Evolutionary conservation across 2,113 vertebrate species (phyloP).

Genomic region (Chamaea fasciata): DNA sequence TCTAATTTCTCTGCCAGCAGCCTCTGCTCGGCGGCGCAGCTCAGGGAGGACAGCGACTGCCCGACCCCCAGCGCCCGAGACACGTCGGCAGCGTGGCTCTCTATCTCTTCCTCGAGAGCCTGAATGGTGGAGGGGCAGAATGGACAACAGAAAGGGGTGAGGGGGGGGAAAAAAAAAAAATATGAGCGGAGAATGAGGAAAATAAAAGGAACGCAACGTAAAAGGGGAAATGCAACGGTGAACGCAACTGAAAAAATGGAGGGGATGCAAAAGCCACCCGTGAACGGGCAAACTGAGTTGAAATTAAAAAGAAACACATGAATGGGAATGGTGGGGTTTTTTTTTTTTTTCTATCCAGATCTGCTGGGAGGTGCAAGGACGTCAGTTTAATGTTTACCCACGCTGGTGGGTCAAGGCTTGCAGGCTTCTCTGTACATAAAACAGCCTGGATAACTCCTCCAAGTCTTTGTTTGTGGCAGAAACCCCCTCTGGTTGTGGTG

Average conservation of each 20-base stretch:
- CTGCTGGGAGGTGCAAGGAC: neutral
- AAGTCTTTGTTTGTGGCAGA: neutral
- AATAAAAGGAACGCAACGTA: neutral
- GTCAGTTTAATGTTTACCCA: neutral
- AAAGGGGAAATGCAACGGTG: neutral
- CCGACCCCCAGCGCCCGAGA: constrained; percentile 79
- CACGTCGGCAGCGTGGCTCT: constrained; percentile 77
- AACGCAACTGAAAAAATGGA: constrained; percentile 40
- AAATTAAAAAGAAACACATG: neutral
- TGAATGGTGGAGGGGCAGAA: constrained; percentile 76
- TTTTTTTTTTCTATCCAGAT: neutral
- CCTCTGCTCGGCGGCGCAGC: constrained; percentile 78
- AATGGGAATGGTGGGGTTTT: neutral
- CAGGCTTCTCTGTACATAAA: neutral
- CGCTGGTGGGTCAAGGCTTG: neutral
- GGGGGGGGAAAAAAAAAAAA: neutral
- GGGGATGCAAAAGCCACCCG: neutral
- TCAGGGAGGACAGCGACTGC: constrained; percentile 84
- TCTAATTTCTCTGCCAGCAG: constrained; percentile 85
- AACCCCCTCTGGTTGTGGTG: fast-evolving
- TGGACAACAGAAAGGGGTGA: constrained; percentile 74
- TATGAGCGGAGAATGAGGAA: neutral
- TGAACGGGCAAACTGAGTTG: neutral
- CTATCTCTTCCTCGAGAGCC: constrained; percentile 89
- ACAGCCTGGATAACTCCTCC: neutral